Percentiles rank a stretch among this genome's conserved stretches.
Evolutionary conservation across 2,888 invertebrate species (phyloP).

Genomic region (Argyra leucocephala): DNA sequence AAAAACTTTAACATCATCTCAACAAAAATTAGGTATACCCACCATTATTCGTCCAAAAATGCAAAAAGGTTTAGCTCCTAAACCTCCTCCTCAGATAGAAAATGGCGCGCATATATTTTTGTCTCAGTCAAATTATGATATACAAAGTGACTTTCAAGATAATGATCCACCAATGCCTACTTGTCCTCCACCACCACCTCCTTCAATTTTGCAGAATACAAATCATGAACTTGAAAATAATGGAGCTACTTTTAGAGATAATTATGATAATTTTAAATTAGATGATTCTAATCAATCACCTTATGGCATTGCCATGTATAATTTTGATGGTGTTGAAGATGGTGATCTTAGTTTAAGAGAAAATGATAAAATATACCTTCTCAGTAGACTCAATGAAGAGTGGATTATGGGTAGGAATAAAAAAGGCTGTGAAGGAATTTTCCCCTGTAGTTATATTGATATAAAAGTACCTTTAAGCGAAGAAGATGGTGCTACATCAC

Average conservation of each 20-base stretch:
- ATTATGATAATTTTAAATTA: conserved; percentile 27
- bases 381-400: conserved; percentile 62
- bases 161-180: conserved; percentile 63
- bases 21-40: conserved; percentile 49
- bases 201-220: conserved; percentile 37
- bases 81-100: conserved; percentile 24
- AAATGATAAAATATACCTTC: conserved; percentile 61
- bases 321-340: conserved; percentile 62
- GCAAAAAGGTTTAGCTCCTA: conserved; percentile 39
- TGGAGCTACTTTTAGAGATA: too few relatives aligned
- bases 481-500: conserved; percentile 22
- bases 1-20: conserved; percentile 43
- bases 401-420: conserved; percentile 69
- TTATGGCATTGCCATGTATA: conserved; percentile 68
- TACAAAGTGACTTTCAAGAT: conserved; percentile 7
- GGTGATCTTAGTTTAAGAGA: conserved; percentile 73
- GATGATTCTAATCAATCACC: conserved; percentile 45
- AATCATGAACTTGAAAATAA: conserved; percentile 36
- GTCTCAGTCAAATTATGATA: too few relatives aligned
- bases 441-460: conserved; percentile 71
- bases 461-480: conserved; percentile 59
- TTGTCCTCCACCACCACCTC: conserved; percentile 68
- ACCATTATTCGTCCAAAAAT: conserved; percentile 57
- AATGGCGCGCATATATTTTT: too few relatives aligned
- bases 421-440: conserved; percentile 62